phyloP scores from a whole-genome alignment of 2,113 vertebrate genomes.

The Dissostichus mawsoni region DNA sequence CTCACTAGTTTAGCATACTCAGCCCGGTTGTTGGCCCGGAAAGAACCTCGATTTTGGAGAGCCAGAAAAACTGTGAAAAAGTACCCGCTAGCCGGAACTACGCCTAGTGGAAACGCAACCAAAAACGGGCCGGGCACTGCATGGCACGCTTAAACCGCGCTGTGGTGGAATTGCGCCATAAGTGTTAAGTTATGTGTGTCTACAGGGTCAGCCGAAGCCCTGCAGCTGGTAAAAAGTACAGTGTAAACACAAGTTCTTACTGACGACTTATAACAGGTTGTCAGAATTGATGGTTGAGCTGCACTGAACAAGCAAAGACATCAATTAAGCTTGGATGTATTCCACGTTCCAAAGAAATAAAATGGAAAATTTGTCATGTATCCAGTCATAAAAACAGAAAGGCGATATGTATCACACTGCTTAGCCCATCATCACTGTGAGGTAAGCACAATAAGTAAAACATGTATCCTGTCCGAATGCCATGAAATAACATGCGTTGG shows the following conservation, averaged over 20 bases:
- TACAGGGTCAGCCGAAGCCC: background rate
- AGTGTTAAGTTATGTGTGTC: conserved; percentile 9
- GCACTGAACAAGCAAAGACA: background rate
- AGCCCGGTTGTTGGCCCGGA: too few species aligned
- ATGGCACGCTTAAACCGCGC: too few species aligned
- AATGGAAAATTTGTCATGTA: background rate
- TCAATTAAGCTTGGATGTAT: conserved; percentile 3
- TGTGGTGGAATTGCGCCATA: background rate
- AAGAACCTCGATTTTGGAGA: too few species aligned
- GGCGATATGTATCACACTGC: conserved; percentile 36
- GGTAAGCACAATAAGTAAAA: conserved; percentile 40
- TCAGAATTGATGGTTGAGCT: conserved; percentile 28
- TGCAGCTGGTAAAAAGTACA: conserved; percentile 1
- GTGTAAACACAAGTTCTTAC: background rate
- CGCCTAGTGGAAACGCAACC: too few species aligned
- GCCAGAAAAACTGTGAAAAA: too few species aligned
- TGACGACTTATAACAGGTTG: conserved; percentile 16
- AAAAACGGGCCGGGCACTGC: too few species aligned
- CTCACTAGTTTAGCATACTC: too few species aligned
- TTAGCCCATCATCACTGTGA: conserved; percentile 39
- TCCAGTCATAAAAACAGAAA: conserved; percentile 19
- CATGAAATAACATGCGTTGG: conserved; percentile 70
- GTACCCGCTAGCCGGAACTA: too few species aligned
- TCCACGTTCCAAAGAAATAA: background rate
- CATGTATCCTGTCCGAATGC: conserved; percentile 66